Conservation (phyloP, 2,113 vertebrate genomes). For the Bambusicola thoracicus region DNA sequence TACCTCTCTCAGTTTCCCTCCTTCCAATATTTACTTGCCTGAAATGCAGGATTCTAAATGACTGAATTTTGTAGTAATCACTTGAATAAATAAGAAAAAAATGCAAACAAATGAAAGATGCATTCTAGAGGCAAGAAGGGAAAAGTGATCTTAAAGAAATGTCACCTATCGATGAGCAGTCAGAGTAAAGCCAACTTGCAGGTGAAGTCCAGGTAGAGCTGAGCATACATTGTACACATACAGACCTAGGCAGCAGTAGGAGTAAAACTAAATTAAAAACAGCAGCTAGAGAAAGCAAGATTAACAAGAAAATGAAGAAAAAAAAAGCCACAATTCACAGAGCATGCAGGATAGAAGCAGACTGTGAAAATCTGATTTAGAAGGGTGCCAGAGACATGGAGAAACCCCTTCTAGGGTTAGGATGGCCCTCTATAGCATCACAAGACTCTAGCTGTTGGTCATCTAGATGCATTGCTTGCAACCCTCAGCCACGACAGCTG, state of each 20-base stretch:
- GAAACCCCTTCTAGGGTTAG: background rate
- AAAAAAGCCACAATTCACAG: background rate
- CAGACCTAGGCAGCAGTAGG: background rate
- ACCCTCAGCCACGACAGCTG: background rate
- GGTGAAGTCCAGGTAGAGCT: background rate
- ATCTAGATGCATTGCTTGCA: background rate
- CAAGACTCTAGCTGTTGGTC: background rate
- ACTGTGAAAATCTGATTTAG: background rate
- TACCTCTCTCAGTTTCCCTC: background rate
- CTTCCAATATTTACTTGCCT: background rate
- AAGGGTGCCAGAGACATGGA: background rate
- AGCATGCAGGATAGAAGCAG: background rate
- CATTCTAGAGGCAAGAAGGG: background rate
- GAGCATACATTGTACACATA: accelerated
- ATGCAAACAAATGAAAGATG: background rate
- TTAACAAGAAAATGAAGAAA: background rate
- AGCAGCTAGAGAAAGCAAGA: background rate
- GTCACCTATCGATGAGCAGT: background rate
- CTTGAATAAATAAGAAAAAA: background rate
- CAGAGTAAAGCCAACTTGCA: background rate
- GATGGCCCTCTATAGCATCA: background rate
- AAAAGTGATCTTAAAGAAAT: background rate
- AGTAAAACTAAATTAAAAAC: background rate
- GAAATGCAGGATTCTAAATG: background rate
- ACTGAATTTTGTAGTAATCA: background rate